These are phyloP conservation scores for Cyprinodon diabolis DNA, from an alignment of 2,797 vertebrate species.

Conservation along the genomic window DNA sequence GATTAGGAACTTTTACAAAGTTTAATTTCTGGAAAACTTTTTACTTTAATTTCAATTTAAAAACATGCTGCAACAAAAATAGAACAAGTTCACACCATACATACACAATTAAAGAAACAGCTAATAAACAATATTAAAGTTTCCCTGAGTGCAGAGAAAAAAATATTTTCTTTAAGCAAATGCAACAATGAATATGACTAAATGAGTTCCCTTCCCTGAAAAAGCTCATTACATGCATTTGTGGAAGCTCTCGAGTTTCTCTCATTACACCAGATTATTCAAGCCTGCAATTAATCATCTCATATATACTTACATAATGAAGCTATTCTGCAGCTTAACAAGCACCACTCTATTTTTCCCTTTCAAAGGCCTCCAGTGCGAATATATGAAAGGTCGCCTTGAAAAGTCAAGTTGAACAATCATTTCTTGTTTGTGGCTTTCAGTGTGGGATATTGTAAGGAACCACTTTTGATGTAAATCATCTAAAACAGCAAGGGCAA, in stretches of 20 bases:
- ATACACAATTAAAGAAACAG: background rate
- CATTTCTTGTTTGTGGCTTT: background rate
- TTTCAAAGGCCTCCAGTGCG: background rate
- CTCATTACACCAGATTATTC: conserved; percentile 20
- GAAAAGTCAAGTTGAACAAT: background rate
- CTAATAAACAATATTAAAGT: background rate
- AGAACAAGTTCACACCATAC: too few species aligned
- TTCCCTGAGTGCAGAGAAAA: background rate
- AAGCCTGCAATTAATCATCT: conserved; percentile 10
- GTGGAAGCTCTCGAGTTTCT: conserved; percentile 21
- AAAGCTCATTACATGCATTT: conserved; percentile 20
- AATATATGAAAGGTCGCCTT: background rate
- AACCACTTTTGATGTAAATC: conserved; percentile 12
- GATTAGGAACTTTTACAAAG: too few species aligned
- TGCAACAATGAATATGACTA: conserved; percentile 8
- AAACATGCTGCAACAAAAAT: too few species aligned
- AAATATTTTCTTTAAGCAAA: background rate
- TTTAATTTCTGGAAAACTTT: too few species aligned
- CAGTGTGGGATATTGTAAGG: background rate
- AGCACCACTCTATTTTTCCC: background rate
- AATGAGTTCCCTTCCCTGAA: conserved; percentile 16
- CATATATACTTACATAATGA: conserved; percentile 9
- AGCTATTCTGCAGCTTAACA: conserved; percentile 6
- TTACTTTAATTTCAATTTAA: too few species aligned
- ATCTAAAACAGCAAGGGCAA: conserved; percentile 45